A percentile compares a stretch with the other conserved stretches of the same genome.
Conservation (phyloP, 2,888 invertebrate species). For the Spatulosminthurus flaviceps region DNA sequence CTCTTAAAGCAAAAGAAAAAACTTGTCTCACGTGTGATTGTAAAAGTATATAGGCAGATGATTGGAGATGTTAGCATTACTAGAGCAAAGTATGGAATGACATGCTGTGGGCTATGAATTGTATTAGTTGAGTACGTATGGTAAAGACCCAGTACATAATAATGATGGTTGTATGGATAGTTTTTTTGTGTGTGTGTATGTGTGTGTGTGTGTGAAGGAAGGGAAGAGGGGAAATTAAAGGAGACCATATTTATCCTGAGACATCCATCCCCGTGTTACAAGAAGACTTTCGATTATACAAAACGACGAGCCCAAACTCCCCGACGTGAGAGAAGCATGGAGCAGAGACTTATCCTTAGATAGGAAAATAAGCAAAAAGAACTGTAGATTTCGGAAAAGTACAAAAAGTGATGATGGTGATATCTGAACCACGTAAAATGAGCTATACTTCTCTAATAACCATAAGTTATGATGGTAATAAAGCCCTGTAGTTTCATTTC, state of each 20-base stretch:
- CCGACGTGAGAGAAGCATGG: background rate
- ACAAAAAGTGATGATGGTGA: constrained; percentile 5
- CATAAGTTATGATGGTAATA: constrained; percentile 46
- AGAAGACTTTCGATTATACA: background rate
- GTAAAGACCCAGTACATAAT: too few species aligned
- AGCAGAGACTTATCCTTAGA: constrained; percentile 3
- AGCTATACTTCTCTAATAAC: constrained; percentile 37
- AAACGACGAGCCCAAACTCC: background rate
- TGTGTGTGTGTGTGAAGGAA: too few species aligned
- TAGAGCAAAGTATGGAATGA: too few species aligned
- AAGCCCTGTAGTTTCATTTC: constrained; percentile 37
- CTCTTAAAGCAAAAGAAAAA: background rate
- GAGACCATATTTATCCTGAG: background rate
- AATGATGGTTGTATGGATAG: too few species aligned
- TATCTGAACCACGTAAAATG: constrained; percentile 29
- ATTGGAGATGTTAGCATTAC: too few species aligned
- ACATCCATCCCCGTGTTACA: background rate
- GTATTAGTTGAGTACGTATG: too few species aligned
- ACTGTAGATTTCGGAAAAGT: background rate
- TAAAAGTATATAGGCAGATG: too few species aligned
- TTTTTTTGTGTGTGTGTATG: too few species aligned
- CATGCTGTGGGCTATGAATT: too few species aligned
- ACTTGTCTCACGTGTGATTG: background rate
- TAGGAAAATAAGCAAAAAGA: constrained; percentile 2
- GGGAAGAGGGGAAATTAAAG: background rate